A percentile compares a stretch with the other conserved stretches of the same genome.
phyloP scores from a whole-genome alignment of 1,140 invertebrate species.

The Sitophilus oryzae region DNA sequence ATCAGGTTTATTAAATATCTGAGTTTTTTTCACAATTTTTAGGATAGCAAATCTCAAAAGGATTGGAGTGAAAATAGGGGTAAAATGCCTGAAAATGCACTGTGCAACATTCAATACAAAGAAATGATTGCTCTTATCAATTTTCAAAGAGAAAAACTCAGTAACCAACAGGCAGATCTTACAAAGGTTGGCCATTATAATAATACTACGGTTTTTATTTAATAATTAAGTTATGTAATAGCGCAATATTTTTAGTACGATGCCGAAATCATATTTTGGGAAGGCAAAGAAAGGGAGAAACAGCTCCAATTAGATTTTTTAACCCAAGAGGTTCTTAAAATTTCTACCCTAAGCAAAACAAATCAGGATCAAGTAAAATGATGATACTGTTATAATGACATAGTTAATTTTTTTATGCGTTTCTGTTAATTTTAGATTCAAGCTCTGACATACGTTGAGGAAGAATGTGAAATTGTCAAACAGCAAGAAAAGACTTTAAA shows the following conservation, averaged over 20 bases:
- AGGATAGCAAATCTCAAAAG: conserved; percentile 24
- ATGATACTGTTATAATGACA: background rate
- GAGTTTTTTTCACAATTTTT: conserved; percentile 5
- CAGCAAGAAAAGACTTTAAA: conserved; percentile 81
- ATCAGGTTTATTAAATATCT: no score
- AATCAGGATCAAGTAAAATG: conserved; percentile 74
- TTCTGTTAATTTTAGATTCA: conserved; percentile 52
- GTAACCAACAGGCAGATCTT: conserved; percentile 80
- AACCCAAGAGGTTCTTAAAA: conserved; percentile 71
- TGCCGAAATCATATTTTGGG: conserved; percentile 84
- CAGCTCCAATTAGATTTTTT: conserved; percentile 77
- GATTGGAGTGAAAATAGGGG: conserved; percentile 25
- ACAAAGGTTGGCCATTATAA: conserved; percentile 58
- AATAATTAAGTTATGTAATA: background rate
- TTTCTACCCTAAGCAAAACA: conserved; percentile 66
- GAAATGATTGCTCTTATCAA: conserved; percentile 82
- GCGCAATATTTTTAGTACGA: conserved; percentile 56
- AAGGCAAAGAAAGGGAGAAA: conserved; percentile 79
- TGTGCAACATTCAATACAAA: conserved; percentile 58
- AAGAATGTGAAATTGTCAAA: conserved; percentile 81
- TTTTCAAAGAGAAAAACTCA: conserved; percentile 82
- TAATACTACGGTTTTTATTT: background rate
- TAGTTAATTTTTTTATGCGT: background rate
- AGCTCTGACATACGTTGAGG: conserved; percentile 72
- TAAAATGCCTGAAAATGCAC: conserved; percentile 41